phyloP scores from a whole-genome alignment of 2,888 invertebrate genomes.

The Subacronicta megacephala region DNA sequence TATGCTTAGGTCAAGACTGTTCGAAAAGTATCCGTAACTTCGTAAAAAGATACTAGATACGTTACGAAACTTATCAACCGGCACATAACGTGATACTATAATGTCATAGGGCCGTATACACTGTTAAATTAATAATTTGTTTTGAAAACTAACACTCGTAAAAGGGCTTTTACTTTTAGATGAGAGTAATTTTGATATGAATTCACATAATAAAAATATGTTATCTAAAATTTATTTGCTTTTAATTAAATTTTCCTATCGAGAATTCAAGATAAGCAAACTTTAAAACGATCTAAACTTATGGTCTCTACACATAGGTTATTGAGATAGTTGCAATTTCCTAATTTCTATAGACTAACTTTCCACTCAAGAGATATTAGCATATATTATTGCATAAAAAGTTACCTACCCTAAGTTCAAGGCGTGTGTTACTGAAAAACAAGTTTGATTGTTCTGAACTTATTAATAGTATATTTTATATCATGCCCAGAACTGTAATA shows the following conservation, averaged over 20 bases:
- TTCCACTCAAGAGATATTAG: too few relatives aligned
- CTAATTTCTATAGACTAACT: too few relatives aligned
- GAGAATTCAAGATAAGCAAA: conserved; percentile 24
- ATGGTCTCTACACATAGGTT: not conserved
- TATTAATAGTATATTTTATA: too few relatives aligned
- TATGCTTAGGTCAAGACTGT: conserved; percentile 21
- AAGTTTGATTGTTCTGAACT: too few relatives aligned
- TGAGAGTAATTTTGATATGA: conserved; percentile 48
- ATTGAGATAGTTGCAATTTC: too few relatives aligned
- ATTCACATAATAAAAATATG: conserved; percentile 52
- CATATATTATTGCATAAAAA: too few relatives aligned
- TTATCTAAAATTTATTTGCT: conserved; percentile 49
- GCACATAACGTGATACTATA: conserved; percentile 53
- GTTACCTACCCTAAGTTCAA: too few relatives aligned
- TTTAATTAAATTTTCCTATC: conserved; percentile 30
- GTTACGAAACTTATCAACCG: conserved; percentile 50
- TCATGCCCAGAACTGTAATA: too few relatives aligned
- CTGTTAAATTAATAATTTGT: conserved; percentile 58
- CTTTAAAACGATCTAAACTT: not conserved
- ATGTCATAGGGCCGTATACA: conserved; percentile 46
- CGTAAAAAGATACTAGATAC: conserved; percentile 55
- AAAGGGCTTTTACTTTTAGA: conserved; percentile 52
- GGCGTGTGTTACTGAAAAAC: too few relatives aligned
- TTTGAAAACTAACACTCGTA: conserved; percentile 55
- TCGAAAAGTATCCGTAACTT: conserved; percentile 48